phyloP scores from a whole-genome alignment of 2,888 invertebrate species.

The Nezara viridula region DNA sequence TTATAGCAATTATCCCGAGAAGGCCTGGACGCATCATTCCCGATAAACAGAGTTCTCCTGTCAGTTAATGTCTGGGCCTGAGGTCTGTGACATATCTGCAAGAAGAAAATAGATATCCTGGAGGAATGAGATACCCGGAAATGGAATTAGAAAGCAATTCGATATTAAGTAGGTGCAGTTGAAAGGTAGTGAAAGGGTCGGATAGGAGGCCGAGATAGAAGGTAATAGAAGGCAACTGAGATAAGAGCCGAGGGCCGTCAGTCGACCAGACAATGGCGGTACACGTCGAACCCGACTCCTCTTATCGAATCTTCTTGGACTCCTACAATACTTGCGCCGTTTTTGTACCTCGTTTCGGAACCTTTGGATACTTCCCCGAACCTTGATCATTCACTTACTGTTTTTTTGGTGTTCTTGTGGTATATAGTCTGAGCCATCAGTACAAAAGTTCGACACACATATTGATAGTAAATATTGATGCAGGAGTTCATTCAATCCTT shows the following conservation, averaged over 20 bases:
- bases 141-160: slow-evolving; percentile 44
- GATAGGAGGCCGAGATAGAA: not conserved
- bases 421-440: too few species aligned
- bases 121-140: not conserved
- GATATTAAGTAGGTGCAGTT: slow-evolving; percentile 39
- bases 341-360: not conserved
- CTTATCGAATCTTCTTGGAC: not conserved
- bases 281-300: not conserved
- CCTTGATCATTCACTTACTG: too few species aligned
- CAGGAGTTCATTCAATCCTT: too few species aligned
- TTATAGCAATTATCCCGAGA: too few species aligned
- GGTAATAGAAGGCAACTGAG: slow-evolving; percentile 10
- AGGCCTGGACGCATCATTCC: too few species aligned
- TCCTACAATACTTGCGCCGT: not conserved
- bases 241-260: not conserved
- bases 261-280: not conserved
- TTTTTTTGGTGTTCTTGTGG: too few species aligned
- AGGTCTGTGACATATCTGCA: not conserved
- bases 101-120: not conserved
- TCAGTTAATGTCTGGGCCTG: not conserved
- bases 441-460: too few species aligned
- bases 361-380: not conserved
- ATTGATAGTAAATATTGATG: too few species aligned
- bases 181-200: slow-evolving; percentile 33
- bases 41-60: not conserved